A percentile compares a stretch with the other conserved stretches of the same genome.
phyloP scores from a whole-genome alignment of 2,888 invertebrate genomes.

The Ptychoptera albimana region DNA sequence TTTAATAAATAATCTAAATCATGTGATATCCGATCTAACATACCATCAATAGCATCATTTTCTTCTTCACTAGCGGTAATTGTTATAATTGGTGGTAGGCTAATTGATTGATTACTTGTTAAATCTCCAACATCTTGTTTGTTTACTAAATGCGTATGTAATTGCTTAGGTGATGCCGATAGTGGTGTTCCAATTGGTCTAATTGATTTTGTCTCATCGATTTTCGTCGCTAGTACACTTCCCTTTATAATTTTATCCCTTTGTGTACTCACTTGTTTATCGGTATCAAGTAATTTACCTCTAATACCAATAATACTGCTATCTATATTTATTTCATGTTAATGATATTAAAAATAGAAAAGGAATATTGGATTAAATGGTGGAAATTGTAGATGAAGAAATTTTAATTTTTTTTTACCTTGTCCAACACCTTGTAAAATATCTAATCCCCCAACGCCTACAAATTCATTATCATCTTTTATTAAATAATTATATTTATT shows the following conservation, averaged over 20 bases:
- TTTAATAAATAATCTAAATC: slow-evolving; percentile 70
- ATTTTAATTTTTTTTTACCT: slow-evolving; percentile 17
- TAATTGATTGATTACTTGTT: no score
- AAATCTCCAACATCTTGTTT: not conserved
- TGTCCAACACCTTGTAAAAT: slow-evolving; percentile 28
- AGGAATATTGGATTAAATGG: not conserved
- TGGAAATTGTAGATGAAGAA: not conserved
- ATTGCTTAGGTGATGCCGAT: not conserved
- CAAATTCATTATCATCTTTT: slow-evolving; percentile 19
- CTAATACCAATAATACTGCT: not conserved
- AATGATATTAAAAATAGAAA: not conserved
- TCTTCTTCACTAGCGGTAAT: slow-evolving; percentile 14
- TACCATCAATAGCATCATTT: slow-evolving; percentile 35
- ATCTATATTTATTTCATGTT: not conserved
- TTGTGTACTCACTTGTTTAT: no score
- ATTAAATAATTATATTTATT: no score
- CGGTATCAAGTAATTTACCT: not conserved
- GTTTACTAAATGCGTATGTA: not conserved
- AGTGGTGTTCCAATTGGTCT: not conserved
- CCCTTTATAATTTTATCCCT: not conserved
- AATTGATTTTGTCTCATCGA: not conserved
- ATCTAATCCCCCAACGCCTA: slow-evolving; percentile 28
- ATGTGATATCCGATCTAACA: slow-evolving; percentile 65
- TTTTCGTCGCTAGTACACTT: not conserved
- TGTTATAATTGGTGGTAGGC: slow-evolving; percentile 16